Conservation (phyloP, 1,140 invertebrate species). For the Sarcophaga peregrina region DNA sequence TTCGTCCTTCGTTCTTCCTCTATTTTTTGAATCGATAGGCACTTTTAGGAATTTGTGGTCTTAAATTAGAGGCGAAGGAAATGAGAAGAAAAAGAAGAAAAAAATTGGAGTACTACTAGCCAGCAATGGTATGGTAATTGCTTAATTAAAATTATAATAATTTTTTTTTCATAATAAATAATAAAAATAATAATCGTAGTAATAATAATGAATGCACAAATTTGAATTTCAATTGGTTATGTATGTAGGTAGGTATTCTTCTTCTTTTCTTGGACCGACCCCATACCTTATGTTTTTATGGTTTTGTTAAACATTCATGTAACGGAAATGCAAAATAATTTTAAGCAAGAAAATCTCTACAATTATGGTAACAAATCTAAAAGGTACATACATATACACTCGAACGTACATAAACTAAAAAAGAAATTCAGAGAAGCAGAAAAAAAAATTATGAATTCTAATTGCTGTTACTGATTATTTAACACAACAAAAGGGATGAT, state of each 20-base stretch:
- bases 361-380: not conserved
- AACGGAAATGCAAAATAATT: conserved; percentile 6
- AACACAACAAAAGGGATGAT: not conserved
- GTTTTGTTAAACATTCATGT: not conserved
- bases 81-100: not conserved
- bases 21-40: not conserved
- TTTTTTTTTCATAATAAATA: conserved; percentile 27
- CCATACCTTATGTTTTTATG: no score
- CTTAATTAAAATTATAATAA: conserved; percentile 41
- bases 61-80: not conserved
- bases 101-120: conserved; percentile 20
- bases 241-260: not conserved
- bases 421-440: not conserved
- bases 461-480: not conserved
- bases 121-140: conserved; percentile 31
- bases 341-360: conserved; percentile 6
- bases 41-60: conserved; percentile 30
- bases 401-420: not conserved
- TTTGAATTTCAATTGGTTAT: not conserved
- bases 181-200: no score
- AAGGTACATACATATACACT: not conserved
- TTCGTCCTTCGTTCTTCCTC: not conserved
- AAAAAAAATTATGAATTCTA: not conserved
- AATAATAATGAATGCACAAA: conserved; percentile 9
- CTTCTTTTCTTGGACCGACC: no score